Evolutionary conservation across 2,113 vertebrate species (phyloP).

Genomic region (Pyrgilauda ruficollis): DNA sequence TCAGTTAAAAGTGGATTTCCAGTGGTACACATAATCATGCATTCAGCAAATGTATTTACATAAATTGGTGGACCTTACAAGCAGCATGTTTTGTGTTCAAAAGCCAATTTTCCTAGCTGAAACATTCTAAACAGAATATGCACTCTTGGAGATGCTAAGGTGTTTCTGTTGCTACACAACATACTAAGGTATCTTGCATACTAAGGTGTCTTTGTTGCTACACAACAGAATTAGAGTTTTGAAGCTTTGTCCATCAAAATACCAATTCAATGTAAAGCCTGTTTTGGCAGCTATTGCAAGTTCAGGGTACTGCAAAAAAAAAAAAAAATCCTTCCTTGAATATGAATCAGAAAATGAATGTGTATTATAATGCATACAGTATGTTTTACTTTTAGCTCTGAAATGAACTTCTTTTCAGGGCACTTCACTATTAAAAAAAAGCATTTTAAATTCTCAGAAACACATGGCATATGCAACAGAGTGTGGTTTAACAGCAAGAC

Average conservation of each 20-base stretch:
- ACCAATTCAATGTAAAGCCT: not conserved
- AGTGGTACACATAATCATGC: not conserved
- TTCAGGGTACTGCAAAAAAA: not conserved
- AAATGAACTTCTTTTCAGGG: not conserved
- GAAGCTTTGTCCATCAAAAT: not conserved
- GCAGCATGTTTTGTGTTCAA: not conserved
- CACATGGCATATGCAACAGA: not conserved
- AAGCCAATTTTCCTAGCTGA: not conserved
- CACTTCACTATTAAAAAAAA: not conserved
- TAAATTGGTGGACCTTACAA: not conserved
- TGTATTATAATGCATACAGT: not conserved
- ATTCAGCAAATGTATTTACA: not conserved
- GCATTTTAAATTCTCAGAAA: not conserved
- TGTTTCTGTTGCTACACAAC: not conserved
- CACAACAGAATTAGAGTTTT: not conserved
- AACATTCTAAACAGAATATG: not conserved
- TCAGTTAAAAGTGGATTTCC: not conserved
- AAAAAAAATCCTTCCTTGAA: not conserved
- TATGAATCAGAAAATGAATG: not conserved
- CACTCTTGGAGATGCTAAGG: not conserved
- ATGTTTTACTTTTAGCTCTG: not conserved
- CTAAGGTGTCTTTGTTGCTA: not conserved
- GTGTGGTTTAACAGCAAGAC: not conserved
- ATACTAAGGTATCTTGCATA: not conserved
- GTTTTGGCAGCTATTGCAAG: not conserved